Base-by-base conservation (phyloP, 2,113 vertebrate species). In the Caranx melampygus region DNA sequence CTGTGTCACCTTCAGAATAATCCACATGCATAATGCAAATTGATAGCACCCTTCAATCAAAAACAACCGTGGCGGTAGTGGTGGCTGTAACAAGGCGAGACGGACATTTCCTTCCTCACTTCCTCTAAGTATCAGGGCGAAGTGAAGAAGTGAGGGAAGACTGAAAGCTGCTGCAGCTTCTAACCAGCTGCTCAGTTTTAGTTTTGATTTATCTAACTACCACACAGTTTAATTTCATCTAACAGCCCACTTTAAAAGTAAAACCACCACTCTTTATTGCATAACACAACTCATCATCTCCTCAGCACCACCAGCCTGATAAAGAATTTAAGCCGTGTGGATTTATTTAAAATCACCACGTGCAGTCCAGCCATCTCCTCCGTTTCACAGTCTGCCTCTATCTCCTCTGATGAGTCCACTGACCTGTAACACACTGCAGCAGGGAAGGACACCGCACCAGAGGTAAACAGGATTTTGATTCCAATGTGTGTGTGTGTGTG, bases 261-360 rank as follows among this genome's bases (percentile, higher is more conserved):
- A 74, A 64, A 63, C 49, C 51, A 58, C 63, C 47, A 5, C 58
- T 76, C 73, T 51, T 71, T 15, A 60, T 55, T 54, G 49, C 70
- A 76, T 71, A 45, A 81, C 64, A 73, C 54, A 74, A 64, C 47
- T 78, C 65, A 59, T 76, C 75, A 65, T 51, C 59, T 76, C 54
- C 33, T 54, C 13, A 26, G 26, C 26, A 26, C 26, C 26, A 10
- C n/a, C 12, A 63, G 65, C n/a, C 75, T 3, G 18, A 78, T 84
- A 40, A 74, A 75, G 52, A 70, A 45, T 69, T 72, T 18, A 86
- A 63, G 61, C 66, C 65, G 9, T 31, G 49, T 66, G 76, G 81
- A 72, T 72, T 78, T 84, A 31, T 78, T 78, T 5, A 40, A 54
- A 84, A 47, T 52, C 54, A 44, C 18, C 40, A 13, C 70, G 57